phyloP scores from a whole-genome alignment of 2,888 invertebrate species.

The Dynastes maya region DNA sequence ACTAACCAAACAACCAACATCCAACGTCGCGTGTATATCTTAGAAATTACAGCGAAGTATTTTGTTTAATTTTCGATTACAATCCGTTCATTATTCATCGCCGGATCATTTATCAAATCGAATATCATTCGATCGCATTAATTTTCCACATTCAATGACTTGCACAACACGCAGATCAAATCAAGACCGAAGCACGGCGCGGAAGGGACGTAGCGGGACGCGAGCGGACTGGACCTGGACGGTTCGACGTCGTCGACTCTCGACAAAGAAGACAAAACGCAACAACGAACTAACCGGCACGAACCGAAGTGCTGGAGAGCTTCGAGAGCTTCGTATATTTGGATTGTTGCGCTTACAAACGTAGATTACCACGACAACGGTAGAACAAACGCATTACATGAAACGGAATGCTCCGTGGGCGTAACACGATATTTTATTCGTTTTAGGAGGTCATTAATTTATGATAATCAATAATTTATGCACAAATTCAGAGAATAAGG shows the following conservation, averaged over 20 bases:
- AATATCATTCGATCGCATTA: conserved; percentile 27
- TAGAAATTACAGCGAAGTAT: conserved; percentile 18
- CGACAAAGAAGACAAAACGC: no score
- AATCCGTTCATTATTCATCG: conserved; percentile 25
- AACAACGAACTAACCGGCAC: no score
- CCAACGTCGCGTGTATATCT: conserved; percentile 1
- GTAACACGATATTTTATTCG: conserved; percentile 45
- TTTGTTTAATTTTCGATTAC: conserved; percentile 29
- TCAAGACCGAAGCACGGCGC: neutral
- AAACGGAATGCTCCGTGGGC: conserved; percentile 35
- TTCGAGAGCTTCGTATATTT: neutral
- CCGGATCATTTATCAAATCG: conserved; percentile 25
- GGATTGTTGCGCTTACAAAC: neutral
- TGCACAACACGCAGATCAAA: conserved; percentile 6
- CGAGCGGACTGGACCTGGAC: no score
- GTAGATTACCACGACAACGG: conserved; percentile 31
- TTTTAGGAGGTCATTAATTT: conserved; percentile 42
- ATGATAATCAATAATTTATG: conserved; percentile 47
- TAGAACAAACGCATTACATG: conserved; percentile 39
- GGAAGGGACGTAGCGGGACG: neutral
- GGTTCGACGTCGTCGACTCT: no score
- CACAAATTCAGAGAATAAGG: conserved; percentile 44
- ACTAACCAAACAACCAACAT: conserved; percentile 11
- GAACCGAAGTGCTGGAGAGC: no score
- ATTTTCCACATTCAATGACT: conserved; percentile 32